These are phyloP conservation scores for Lithosia quadra DNA, from an alignment of 2,888 invertebrate species.

Conservation along the genomic window DNA sequence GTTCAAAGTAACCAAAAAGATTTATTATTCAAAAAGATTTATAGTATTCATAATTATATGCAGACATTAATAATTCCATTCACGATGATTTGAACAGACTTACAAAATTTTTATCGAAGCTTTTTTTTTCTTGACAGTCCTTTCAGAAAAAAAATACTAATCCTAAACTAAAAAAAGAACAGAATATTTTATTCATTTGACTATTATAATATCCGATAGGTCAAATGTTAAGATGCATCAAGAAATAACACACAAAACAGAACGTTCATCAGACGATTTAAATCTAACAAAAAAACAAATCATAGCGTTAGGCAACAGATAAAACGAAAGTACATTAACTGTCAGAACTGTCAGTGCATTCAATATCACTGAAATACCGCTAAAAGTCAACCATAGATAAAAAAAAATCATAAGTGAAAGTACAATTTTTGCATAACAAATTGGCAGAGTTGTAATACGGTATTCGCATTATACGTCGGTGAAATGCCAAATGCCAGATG, in stretches of 20 bases:
- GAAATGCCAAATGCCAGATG: constrained; percentile 59
- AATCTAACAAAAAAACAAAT: background rate
- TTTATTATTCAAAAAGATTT: too few species aligned
- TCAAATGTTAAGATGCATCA: background rate
- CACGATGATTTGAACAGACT: too few species aligned
- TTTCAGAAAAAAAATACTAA: background rate
- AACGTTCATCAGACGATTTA: background rate
- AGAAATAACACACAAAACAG: background rate
- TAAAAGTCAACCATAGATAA: constrained; percentile 19
- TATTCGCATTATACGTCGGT: constrained; percentile 39
- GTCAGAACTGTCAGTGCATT: background rate
- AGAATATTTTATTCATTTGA: background rate
- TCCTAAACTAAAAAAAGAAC: background rate
- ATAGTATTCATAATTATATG: too few species aligned
- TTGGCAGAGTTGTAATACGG: constrained; percentile 52
- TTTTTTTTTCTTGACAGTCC: too few species aligned
- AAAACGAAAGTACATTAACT: background rate
- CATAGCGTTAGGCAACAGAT: background rate
- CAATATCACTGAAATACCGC: constrained; percentile 8
- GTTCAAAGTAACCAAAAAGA: too few species aligned
- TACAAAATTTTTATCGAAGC: too few species aligned
- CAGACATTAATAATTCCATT: too few species aligned
- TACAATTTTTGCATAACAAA: constrained; percentile 59
- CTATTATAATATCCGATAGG: background rate
- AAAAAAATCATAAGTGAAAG: constrained; percentile 57